Evolutionary conservation across 2,797 vertebrate genomes (phyloP).

Genomic region (Microchirus variegatus): DNA sequence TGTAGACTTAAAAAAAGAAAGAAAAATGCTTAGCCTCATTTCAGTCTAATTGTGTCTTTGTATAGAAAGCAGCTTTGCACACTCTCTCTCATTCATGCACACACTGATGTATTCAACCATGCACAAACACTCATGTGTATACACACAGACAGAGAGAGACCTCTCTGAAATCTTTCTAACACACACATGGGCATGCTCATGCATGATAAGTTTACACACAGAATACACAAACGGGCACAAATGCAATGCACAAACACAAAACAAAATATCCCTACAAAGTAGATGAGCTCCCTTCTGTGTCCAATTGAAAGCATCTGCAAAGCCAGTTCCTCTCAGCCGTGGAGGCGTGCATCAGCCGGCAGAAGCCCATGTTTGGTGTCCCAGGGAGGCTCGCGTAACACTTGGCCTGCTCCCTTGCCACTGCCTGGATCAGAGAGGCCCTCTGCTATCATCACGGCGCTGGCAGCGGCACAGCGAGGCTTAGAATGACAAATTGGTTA

Average conservation of each 20-base stretch:
- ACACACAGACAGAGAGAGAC: conserved; percentile 18
- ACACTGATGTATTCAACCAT: not conserved
- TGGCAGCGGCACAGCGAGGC: conserved; percentile 77
- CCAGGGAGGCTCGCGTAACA: conserved; percentile 79
- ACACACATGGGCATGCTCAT: conserved; percentile 23
- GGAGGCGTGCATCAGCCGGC: conserved; percentile 80
- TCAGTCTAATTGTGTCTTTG: conserved; percentile 65
- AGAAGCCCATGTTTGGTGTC: conserved; percentile 76
- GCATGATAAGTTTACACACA: conserved; percentile 14
- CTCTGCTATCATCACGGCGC: conserved; percentile 81
- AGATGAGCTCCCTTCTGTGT: conserved; percentile 78
- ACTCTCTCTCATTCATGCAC: conserved; percentile 15
- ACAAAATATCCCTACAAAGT: conserved; percentile 70
- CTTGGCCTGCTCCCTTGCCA: conserved; percentile 84
- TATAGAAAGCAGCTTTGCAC: conserved; percentile 50
- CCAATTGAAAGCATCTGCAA: conserved; percentile 79
- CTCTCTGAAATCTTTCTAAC: conserved; percentile 54
- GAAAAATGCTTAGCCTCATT: conserved; percentile 56
- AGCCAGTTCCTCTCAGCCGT: conserved; percentile 77
- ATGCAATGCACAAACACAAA: conserved; percentile 54
- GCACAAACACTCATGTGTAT: conserved; percentile 1
- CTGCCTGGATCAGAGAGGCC: conserved; percentile 83
- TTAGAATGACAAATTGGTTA: conserved; percentile 87
- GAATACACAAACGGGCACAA: conserved; percentile 49
- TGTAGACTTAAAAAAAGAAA: conserved; percentile 49